Evolutionary conservation across 2,888 invertebrate genomes (phyloP).

Genomic region (Operophtera brumata): DNA sequence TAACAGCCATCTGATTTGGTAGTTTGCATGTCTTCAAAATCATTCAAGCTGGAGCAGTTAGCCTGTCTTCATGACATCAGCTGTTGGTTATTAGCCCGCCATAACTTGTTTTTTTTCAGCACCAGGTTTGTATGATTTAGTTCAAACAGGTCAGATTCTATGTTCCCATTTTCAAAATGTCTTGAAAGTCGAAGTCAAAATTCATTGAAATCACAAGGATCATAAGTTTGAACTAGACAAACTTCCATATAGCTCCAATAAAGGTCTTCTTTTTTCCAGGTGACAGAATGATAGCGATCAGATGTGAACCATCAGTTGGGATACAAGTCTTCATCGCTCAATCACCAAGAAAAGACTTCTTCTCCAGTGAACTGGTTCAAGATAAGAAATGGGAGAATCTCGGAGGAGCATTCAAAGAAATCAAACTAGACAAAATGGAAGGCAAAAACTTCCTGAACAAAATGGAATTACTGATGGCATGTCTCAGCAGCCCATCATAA

Average conservation of each 20-base stretch:
- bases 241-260: too few species aligned
- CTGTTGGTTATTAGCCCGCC: too few species aligned
- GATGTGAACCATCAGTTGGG: conserved; percentile 94
- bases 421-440: conserved; percentile 95
- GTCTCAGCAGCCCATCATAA: conserved; percentile 85
- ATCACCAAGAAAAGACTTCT: conserved; percentile 93
- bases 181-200: too few species aligned
- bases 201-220: too few species aligned
- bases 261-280: conserved; percentile 54
- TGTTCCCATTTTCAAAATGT: too few species aligned
- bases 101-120: too few species aligned
- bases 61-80: too few species aligned
- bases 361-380: conserved; percentile 91
- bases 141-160: too few species aligned
- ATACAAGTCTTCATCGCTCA: conserved; percentile 94
- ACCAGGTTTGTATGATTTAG: too few species aligned
- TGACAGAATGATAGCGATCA: conserved; percentile 92
- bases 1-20: neutral
- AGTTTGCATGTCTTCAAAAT: too few species aligned
- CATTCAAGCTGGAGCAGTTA: too few species aligned
- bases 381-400: conserved; percentile 97
- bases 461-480: conserved; percentile 97
- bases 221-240: too few species aligned
- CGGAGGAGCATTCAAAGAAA: conserved; percentile 95
- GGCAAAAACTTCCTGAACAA: conserved; percentile 97